phyloP scores from a whole-genome alignment of 2,888 invertebrate genomes.

The Neria commutata region DNA sequence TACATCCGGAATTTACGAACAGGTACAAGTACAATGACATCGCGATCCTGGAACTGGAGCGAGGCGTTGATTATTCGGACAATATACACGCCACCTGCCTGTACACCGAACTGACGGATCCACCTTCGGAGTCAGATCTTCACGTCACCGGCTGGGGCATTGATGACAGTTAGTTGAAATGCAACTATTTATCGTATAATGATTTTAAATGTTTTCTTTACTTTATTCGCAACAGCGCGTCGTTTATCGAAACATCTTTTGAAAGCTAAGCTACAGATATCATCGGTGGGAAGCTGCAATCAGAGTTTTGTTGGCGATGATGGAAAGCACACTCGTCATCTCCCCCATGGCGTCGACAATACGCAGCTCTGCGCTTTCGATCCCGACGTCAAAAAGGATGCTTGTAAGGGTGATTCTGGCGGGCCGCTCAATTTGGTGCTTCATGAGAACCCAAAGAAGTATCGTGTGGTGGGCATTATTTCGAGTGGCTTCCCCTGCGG shows the following conservation, averaged over 20 bases:
- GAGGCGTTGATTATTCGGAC: constrained; percentile 26
- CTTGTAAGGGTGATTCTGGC: constrained; percentile 57
- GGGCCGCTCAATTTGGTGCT: constrained; percentile 49
- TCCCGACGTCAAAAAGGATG: constrained; percentile 38
- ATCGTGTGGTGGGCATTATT: constrained; percentile 50
- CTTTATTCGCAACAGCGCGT: no score
- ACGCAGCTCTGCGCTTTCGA: constrained; percentile 42
- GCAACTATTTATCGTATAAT: no score
- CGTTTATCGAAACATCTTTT: no score
- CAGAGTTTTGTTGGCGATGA: neutral
- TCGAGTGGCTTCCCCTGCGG: constrained; percentile 54
- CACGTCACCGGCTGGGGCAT: constrained; percentile 55
- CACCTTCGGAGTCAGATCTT: constrained; percentile 33
- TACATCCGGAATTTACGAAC: constrained; percentile 46
- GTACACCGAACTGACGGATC: constrained; percentile 40
- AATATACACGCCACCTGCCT: constrained; percentile 46
- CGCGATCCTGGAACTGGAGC: constrained; percentile 44
- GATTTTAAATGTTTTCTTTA: no score
- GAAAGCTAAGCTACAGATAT: neutral
- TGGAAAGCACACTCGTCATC: no score
- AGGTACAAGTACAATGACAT: constrained; percentile 49
- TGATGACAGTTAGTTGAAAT: neutral
- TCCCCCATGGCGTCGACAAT: constrained; percentile 24
- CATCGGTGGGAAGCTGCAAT: neutral
- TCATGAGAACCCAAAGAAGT: constrained; percentile 34